Percentiles rank a stretch among this genome's conserved stretches.
phyloP scores from a whole-genome alignment of 2,113 vertebrate genomes.

The Machaerirhynchus nigripectus region DNA sequence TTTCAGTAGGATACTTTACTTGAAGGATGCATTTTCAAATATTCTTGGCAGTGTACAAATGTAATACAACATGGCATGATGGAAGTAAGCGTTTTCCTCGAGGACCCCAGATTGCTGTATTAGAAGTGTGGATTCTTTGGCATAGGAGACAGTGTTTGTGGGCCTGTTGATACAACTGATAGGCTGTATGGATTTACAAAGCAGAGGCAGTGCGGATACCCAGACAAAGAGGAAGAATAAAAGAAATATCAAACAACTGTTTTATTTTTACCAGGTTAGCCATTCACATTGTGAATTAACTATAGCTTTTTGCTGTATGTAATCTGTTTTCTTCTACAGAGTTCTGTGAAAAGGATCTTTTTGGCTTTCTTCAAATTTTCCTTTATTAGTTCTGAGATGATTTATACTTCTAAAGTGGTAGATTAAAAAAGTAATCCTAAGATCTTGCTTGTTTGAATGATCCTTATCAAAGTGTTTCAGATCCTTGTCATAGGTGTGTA shows the following conservation, averaged over 20 bases:
- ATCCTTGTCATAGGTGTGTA: background rate
- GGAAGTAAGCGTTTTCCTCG: background rate
- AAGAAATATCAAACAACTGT: background rate
- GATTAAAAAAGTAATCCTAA: background rate
- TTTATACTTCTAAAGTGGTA: accelerated
- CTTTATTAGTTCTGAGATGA: background rate
- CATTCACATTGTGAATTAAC: background rate
- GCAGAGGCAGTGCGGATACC: background rate
- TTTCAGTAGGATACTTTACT: no score
- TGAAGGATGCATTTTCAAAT: background rate
- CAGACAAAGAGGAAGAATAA: background rate
- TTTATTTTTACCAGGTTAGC: background rate
- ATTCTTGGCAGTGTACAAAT: background rate
- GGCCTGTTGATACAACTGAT: background rate
- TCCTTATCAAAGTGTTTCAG: background rate
- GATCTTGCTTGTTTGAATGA: background rate
- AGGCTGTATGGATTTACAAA: background rate
- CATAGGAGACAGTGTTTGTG: background rate
- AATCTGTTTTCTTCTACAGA: background rate
- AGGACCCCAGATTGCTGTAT: background rate
- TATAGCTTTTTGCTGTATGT: background rate
- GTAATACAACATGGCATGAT: background rate
- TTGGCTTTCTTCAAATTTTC: background rate
- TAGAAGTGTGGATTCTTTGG: background rate
- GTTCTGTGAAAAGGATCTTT: background rate